Percentiles rank a stretch among this genome's conserved stretches.
These are phyloP conservation scores for Tragulus kanchil DNA, from an alignment of 2,113 vertebrate species.

Conservation along the genomic window DNA sequence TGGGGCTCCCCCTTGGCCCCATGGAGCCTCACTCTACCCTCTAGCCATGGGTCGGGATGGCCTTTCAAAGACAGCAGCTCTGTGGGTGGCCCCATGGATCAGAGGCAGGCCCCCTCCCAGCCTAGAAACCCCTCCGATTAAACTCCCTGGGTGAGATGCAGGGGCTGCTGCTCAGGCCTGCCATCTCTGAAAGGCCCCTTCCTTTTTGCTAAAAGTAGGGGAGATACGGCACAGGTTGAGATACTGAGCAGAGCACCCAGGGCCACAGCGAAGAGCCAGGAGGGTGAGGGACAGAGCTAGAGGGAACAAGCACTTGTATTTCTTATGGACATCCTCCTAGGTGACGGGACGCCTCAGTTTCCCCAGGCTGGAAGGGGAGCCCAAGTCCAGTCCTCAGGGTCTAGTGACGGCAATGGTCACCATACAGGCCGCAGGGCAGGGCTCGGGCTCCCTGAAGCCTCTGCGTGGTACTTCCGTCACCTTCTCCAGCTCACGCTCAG, in stretches of 20 bases:
- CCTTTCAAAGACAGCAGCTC: neutral
- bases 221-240: neutral
- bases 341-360: neutral
- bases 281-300: neutral
- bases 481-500: neutral
- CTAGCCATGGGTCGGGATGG: neutral
- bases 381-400: neutral
- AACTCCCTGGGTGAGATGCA: no score
- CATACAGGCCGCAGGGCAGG: no score
- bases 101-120: neutral
- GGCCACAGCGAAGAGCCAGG: neutral
- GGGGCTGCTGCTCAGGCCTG: neutral
- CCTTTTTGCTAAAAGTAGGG: neutral
- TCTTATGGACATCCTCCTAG: neutral
- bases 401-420: neutral
- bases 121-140: neutral
- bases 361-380: neutral
- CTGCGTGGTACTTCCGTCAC: fast-evolving
- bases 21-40: neutral
- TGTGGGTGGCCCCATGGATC: neutral
- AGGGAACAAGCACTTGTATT: neutral
- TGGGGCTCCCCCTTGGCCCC: neutral
- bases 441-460: neutral
- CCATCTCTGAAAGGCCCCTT: neutral
- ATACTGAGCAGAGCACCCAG: neutral